Base-by-base conservation (phyloP, 2,888 invertebrate species). In the Altica lythri region DNA sequence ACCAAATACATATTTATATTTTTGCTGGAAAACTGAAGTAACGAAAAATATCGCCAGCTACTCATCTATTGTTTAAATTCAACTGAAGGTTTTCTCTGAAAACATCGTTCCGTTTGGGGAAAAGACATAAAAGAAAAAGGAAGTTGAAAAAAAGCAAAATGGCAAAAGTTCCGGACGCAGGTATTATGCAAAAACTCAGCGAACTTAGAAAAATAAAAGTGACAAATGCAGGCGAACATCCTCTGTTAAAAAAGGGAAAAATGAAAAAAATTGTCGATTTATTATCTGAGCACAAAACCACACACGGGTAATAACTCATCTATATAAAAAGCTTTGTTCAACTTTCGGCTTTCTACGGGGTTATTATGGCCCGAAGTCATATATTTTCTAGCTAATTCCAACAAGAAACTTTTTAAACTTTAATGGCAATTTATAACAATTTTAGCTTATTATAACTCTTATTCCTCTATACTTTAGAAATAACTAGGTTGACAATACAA, bases 221-320 rank as follows among this genome's bases (percentile, higher is more conserved):
- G 69, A 70, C 69, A 70, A 69, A 69, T 67, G 68, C 69, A 69
- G 65, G 58, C 65, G 66, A 58, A 63, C 67, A 65, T 69, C 68
- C 65, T 65, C 25, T 4, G 13, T 12, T 12, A 25, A 40, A 40
- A 35, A 12, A 19, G 43, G 12, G 19, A 29, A 38, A 52, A 43
- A 42, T 16, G 38, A 42, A 50, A 53, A 68, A 69, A 71, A 70
- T 66, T 61, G 62, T 61, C 68, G 63, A 72, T 72, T 72, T 72
- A 70, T 72, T 70, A 71, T 70, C 67, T 64, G 64, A 66, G 65
- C 67, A 68, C 56, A 54, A 60, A 69, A 65, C 62, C 61, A 53
- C 62, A 52, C 56, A 35, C 12, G 53, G n/a, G 51, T 42, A 56
- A 60, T 60, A 60, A 60, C 42, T 60, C 60, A 60, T 60, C 58